Evolutionary conservation across 2,888 invertebrate species (phyloP).

Genomic region (Pecten maximus): DNA sequence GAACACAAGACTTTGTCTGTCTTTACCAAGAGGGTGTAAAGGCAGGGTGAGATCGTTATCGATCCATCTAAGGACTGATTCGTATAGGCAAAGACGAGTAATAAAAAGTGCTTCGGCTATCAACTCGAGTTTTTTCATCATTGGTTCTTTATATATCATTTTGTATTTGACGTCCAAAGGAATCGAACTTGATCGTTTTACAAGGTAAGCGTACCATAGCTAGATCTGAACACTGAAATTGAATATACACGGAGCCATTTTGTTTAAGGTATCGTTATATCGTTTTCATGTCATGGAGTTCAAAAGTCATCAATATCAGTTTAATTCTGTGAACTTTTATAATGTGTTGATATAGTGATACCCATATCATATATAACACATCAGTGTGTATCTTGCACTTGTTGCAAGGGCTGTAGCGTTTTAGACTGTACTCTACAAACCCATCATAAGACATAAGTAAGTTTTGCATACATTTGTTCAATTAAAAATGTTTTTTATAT

Average conservation of each 20-base stretch:
- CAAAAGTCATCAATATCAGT: constrained; percentile 33
- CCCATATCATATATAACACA: neutral
- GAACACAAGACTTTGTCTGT: constrained; percentile 26
- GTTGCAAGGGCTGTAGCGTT: neutral
- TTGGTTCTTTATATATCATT: constrained; percentile 14
- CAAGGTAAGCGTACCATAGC: neutral
- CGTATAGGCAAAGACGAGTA: constrained; percentile 26
- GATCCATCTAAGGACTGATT: neutral
- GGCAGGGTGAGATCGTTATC: neutral
- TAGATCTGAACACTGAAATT: neutral
- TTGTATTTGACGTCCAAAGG: constrained; percentile 16
- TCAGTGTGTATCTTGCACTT: neutral
- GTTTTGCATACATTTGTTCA: neutral
- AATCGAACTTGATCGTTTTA: constrained; percentile 2
- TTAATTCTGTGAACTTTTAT: constrained; percentile 28
- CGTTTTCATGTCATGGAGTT: constrained; percentile 1
- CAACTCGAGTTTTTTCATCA: constrained; percentile 32
- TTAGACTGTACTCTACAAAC: neutral
- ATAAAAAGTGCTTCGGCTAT: constrained; percentile 32
- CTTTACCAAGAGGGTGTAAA: constrained; percentile 26
- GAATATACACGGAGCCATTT: neutral
- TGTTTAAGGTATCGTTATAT: neutral
- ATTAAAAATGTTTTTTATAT: too few relatives aligned
- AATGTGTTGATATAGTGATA: constrained; percentile 26
- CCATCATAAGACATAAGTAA: neutral